Percentiles rank a stretch among this genome's conserved stretches.
These are phyloP conservation scores for Crocodylus rhombifer DNA, from an alignment of 2,797 vertebrate genomes.

Conservation along the genomic window DNA sequence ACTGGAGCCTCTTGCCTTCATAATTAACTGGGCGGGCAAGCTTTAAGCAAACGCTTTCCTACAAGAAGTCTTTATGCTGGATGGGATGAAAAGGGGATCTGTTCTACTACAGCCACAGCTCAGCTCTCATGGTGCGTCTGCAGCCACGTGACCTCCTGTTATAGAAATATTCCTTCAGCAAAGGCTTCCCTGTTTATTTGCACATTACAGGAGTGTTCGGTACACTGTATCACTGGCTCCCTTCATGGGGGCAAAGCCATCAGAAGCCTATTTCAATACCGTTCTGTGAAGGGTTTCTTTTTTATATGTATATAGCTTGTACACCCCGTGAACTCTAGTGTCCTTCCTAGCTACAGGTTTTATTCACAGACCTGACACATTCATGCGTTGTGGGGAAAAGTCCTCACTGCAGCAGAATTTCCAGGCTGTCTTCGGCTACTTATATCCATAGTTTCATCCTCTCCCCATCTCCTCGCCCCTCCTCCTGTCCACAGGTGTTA, in stretches of 20 bases:
- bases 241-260: conserved; percentile 16
- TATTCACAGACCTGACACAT: accelerated
- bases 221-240: conserved; percentile 16
- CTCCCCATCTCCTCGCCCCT: not conserved
- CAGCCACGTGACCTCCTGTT: accelerated
- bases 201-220: not conserved
- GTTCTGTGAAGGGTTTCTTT: conserved; percentile 33
- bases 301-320: accelerated
- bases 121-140: not conserved
- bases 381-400: accelerated
- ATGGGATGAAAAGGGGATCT: conserved; percentile 65
- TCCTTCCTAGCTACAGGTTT: not conserved
- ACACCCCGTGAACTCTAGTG: not conserved
- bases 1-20: conserved; percentile 24
- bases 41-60: conserved; percentile 14
- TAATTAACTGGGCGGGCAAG: conserved; percentile 40
- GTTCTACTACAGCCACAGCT: conserved; percentile 37
- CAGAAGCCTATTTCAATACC: not conserved
- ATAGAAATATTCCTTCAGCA: not conserved
- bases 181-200: conserved; percentile 65
- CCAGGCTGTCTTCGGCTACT: accelerated
- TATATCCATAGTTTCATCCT: not conserved
- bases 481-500: not conserved
- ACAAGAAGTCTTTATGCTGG: conserved; percentile 60
- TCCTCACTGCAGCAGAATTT: not conserved